Evolutionary conservation across 64 coral and sea anemone species (phyloP).

Genomic region (Montipora efflorescens): DNA sequence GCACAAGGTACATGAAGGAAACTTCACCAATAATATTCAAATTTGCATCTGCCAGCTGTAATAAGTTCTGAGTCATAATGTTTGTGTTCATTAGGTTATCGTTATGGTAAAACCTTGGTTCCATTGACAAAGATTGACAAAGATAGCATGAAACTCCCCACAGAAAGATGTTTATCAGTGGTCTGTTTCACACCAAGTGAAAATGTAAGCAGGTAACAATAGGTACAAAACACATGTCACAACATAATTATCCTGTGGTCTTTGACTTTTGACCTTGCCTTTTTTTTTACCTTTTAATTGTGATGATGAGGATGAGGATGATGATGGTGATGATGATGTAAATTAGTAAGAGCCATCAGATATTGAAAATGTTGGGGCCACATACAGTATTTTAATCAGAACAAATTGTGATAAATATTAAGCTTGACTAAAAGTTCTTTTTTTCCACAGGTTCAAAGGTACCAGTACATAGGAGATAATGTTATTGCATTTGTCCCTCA

Average conservation of each 20-base stretch:
- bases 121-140: conserved; percentile 94
- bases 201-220: conserved; percentile 65
- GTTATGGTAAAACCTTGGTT: conserved; percentile 96
- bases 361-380: no score
- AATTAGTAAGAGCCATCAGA: no score
- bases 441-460: conserved; percentile 74
- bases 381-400: no score
- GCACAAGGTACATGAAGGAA: conserved; percentile 9
- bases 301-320: no score
- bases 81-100: conserved; percentile 65
- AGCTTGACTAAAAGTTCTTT: neutral
- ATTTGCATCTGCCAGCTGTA: neutral
- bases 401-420: no score
- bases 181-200: conserved; percentile 84
- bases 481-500: conserved; percentile 91
- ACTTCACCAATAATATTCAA: neutral
- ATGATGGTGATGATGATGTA: no score
- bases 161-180: conserved; percentile 93
- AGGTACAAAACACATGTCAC: no score
- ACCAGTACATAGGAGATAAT: conserved; percentile 91
- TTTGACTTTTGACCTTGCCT: no score
- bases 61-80: neutral
- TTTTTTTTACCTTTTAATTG: no score
- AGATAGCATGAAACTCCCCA: conserved; percentile 91
- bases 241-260: no score